Base-by-base conservation (phyloP, 2,797 vertebrate genomes). In the Malacoraja senta region DNA sequence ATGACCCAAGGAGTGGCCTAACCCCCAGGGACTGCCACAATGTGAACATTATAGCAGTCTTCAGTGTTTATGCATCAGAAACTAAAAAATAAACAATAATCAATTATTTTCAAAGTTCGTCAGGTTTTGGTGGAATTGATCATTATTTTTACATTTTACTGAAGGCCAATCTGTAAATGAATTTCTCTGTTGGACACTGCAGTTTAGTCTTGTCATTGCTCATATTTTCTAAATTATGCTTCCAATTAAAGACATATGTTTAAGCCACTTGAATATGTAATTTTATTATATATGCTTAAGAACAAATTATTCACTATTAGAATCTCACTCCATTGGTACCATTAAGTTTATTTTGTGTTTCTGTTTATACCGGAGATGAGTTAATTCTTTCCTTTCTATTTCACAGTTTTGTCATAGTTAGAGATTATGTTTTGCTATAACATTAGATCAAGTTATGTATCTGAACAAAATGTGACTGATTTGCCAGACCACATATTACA, bases 331-430 rank as follows among this genome's bases (percentile, higher is more conserved):
- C 26, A 24, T 53, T 12, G 8, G 68, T 74, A 29, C 38, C 65
- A 76, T 91, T 76, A 91, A 12, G 26, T 91, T 74, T 91, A 29
- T 91, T 91, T 44, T 71, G 19, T 72, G 71, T 44, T 91, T 91
- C 29, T 76, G 38, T 76, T 91, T 53, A 35, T 26, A 38, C 38
- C 2, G 38, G 38, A 72, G 58, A 76, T 53, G 26, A 72, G 2
- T 6, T 91, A 74, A 74, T 74, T 21, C 38, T 76, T 76, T 74
- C 10, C 44, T 83, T 83, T 26, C 80, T 53, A 53, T 83, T 83
- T 53, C 35, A 91, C 26, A 32, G 13, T 91, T 44, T 74, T 91
- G 35, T 53, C 90, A 91, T 35, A 68, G 44, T 26, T 83, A 12
- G 71, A 91, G 38, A 65, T 68, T 65, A 21, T 88, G 17, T 86